Base-by-base conservation (phyloP, 2,113 vertebrate species). In the Scortum barcoo region DNA sequence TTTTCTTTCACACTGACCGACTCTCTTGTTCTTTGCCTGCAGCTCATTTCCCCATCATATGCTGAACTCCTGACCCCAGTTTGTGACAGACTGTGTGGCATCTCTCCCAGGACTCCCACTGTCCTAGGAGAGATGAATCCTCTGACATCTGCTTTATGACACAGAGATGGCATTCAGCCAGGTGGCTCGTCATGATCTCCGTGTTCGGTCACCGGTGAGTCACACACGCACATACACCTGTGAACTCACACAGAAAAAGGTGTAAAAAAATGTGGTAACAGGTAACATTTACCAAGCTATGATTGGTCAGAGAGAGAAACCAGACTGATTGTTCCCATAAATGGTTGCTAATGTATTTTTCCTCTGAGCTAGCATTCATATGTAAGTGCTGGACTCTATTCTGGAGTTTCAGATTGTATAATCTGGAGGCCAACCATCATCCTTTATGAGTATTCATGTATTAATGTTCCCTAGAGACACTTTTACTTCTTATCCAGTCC, bases 31-130 rank as follows among this genome's bases (percentile, higher is more conserved):
- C 40, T 48, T 5, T 75, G 26, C 56, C 56, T 63, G 28, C 17
- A 24, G 51, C 57, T 58, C 19, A 8, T 26, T 51, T 36, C 58
- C 24, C 42, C 20, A 20, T 48, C 53, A 30, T 33, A 12, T 0
- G 4, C 56, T 86, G 84, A 85, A 86, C 89, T 83, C 13, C 1
- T 75, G 87, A 90, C 78, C 87, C 56, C 67, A 38, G 66, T 48
- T 60, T 57, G 73, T 78, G 79, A 65, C 87, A 88, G 83, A 42
- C 77, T 26, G 58, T 48, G 65, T 60, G 42, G 62, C 74, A 63
- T 69, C 67, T 63, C 79, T 83, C 81, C 63, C 78, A 76, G 73
- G 86, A 76, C 73, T 66, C 72, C 72, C 51, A 46, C 80, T 57
- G 33, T 67, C 80, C 66, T 28, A 11, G 36, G 62, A 82, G 73